These are phyloP conservation scores for Procambarus virginalis DNA, from an alignment of 1,140 invertebrate genomes.

Conservation along the genomic window DNA sequence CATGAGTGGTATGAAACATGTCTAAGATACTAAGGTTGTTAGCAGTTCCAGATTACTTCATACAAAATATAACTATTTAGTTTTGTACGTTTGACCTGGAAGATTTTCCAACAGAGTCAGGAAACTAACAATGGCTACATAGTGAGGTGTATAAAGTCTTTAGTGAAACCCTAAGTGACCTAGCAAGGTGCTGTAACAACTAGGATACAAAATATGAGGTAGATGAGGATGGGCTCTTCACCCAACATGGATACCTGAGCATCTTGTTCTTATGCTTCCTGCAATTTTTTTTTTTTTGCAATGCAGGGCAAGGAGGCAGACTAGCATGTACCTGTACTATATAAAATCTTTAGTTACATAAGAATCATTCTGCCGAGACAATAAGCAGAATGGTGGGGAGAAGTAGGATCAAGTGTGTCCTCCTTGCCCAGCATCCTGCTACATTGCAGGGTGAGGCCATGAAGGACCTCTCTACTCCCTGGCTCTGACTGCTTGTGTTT, in stretches of 20 bases:
- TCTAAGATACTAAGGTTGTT: conserved; percentile 30
- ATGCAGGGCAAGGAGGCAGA: conserved; percentile 48
- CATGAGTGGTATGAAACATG: not conserved
- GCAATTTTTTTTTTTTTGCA: conserved; percentile 16
- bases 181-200: conserved; percentile 62
- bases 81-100: conserved; percentile 60
- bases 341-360: not conserved
- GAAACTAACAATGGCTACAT: conserved; percentile 26
- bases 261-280: conserved; percentile 41
- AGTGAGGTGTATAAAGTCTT: not conserved
- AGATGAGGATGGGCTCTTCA: conserved; percentile 44
- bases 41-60: conserved; percentile 23
- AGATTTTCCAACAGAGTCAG: conserved; percentile 48
- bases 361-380: conserved; percentile 4
- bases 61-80: conserved; percentile 51
- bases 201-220: conserved; percentile 65
- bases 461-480: conserved; percentile 37
- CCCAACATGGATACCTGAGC: conserved; percentile 61
- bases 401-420: not conserved
- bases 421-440: conserved; percentile 27
- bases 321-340: not conserved
- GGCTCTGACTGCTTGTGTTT: conserved; percentile 61
- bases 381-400: not conserved
- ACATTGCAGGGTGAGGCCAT: not conserved
- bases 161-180: conserved; percentile 37